Percentiles rank a stretch among this genome's conserved stretches.
Evolutionary conservation across 2,888 invertebrate species (phyloP).

Genomic region (Rotaria socialis): DNA sequence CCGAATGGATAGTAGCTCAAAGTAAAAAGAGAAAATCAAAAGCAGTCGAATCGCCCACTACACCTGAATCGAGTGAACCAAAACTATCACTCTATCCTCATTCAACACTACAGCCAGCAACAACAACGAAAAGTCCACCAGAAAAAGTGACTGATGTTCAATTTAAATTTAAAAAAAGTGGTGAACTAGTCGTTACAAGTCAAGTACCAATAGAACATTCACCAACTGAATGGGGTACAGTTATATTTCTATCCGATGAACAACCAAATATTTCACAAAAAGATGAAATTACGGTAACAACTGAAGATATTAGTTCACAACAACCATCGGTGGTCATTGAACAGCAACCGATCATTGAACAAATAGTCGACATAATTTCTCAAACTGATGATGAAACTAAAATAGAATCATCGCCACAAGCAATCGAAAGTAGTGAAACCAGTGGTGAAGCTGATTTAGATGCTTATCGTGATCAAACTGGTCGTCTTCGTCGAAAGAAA

Average conservation of each 20-base stretch:
- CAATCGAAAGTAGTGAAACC: neutral
- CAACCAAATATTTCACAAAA: neutral
- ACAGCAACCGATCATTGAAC: neutral
- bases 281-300: neutral
- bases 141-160: neutral
- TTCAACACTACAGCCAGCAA: neutral
- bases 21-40: neutral
- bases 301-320: neutral
- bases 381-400: neutral
- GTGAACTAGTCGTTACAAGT: neutral
- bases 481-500: constrained; percentile 29
- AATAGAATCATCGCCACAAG: neutral
- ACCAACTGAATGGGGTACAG: neutral
- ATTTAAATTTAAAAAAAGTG: neutral
- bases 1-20: neutral
- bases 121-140: neutral
- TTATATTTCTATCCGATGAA: no score
- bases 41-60: neutral
- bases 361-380: neutral
- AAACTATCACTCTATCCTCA: neutral
- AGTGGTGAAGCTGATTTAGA: neutral
- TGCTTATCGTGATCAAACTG: neutral
- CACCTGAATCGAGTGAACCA: neutral
- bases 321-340: neutral
- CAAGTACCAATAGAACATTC: neutral